phyloP scores from a whole-genome alignment of 2,888 invertebrate species.

The Drosophila ustulata region DNA sequence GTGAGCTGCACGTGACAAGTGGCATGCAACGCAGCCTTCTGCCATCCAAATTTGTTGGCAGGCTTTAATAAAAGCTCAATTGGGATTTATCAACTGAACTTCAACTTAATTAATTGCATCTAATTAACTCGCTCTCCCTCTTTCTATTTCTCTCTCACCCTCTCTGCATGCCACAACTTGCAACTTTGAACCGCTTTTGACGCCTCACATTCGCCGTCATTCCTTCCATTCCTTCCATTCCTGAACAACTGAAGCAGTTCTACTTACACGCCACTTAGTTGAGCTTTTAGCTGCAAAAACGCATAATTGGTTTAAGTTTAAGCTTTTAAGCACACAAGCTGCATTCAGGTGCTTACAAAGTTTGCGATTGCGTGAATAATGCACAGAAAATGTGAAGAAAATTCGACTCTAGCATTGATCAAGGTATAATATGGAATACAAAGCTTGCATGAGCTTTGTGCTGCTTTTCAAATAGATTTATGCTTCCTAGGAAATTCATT shows the following conservation, averaged over 20 bases:
- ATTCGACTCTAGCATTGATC: too few species aligned
- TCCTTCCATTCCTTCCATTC: not conserved
- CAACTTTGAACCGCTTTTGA: not conserved
- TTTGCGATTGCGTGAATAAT: too few species aligned
- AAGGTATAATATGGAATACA: too few species aligned
- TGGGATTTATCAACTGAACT: constrained; percentile 22
- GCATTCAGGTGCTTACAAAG: constrained; percentile 7
- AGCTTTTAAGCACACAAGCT: not conserved
- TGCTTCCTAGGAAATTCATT: too few species aligned
- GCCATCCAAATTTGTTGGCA: constrained; percentile 5
- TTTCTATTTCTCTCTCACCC: too few species aligned
- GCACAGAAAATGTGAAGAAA: too few species aligned
- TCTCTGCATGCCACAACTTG: not conserved
- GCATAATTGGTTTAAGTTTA: not conserved
- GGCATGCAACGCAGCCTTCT: constrained; percentile 13
- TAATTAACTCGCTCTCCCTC: constrained; percentile 23
- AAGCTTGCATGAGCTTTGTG: too few species aligned
- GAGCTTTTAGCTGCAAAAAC: not conserved
- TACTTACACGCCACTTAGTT: not conserved
- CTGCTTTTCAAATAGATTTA: too few species aligned
- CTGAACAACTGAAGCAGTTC: not conserved
- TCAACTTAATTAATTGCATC: constrained; percentile 24
- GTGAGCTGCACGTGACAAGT: constrained; percentile 27
- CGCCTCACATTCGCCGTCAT: not conserved
- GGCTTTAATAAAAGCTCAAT: constrained; percentile 26